Conservation (phyloP, 2,888 invertebrate species). For the Diplazon laetatorius region DNA sequence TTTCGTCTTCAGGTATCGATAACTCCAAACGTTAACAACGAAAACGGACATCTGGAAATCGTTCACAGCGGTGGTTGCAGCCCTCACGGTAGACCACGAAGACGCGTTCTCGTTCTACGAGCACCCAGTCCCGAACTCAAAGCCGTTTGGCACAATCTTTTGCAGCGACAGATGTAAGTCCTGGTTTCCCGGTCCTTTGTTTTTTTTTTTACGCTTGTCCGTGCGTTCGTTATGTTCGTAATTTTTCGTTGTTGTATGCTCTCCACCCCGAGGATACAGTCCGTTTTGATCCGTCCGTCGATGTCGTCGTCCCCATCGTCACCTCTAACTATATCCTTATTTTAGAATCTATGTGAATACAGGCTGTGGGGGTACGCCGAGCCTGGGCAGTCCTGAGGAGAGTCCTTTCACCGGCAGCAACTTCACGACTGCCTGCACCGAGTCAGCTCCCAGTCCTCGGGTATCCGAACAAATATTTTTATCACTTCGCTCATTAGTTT, state of each 20-base stretch:
- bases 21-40: slow-evolving; percentile 72
- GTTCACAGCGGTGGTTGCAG: slow-evolving; percentile 78
- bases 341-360: slow-evolving; percentile 92
- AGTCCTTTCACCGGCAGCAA: slow-evolving; percentile 69
- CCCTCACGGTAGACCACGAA: slow-evolving; percentile 83
- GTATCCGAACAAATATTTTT: slow-evolving; percentile 64
- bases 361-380: slow-evolving; percentile 89
- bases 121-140: slow-evolving; percentile 93
- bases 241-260: slow-evolving; percentile 30
- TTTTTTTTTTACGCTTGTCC: neutral
- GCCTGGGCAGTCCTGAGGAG: slow-evolving; percentile 91
- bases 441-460: slow-evolving; percentile 75
- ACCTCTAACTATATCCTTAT: slow-evolving; percentile 71
- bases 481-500: neutral
- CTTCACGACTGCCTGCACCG: slow-evolving; percentile 71
- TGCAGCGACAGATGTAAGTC: slow-evolving; percentile 93
- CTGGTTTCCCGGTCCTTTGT: neutral
- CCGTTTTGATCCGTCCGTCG: slow-evolving; percentile 54
- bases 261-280: slow-evolving; percentile 18
- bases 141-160: slow-evolving; percentile 94
- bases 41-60: slow-evolving; percentile 74
- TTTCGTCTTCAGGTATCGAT: slow-evolving; percentile 88
- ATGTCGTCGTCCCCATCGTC: slow-evolving; percentile 58
- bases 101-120: slow-evolving; percentile 88
- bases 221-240: neutral